A percentile compares a stretch with the other conserved stretches of the same genome.
These are phyloP conservation scores for Drosophila mulleri DNA, from an alignment of 2,888 invertebrate species.

Conservation along the genomic window DNA sequence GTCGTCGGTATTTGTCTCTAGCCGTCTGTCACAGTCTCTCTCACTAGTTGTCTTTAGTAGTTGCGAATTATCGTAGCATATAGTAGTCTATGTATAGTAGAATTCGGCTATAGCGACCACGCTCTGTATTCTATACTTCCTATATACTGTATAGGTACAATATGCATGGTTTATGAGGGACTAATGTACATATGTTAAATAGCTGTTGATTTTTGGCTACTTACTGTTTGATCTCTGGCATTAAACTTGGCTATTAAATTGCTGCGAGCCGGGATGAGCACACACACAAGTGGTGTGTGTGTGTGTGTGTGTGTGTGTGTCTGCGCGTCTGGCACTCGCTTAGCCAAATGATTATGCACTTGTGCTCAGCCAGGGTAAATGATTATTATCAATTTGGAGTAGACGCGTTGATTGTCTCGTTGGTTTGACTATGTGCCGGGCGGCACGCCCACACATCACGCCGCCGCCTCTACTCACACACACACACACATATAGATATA, in stretches of 20 bases:
- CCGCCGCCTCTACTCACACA: background rate
- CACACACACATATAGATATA: background rate
- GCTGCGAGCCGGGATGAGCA: constrained; percentile 8
- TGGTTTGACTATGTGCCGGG: constrained; percentile 12
- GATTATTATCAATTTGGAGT: constrained; percentile 49
- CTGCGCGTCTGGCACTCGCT: constrained; percentile 13
- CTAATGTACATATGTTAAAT: background rate
- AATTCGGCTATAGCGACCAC: no score
- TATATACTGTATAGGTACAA: background rate
- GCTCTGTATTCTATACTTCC: no score
- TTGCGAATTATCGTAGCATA: no score
- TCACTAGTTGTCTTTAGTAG: no score
- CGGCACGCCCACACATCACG: background rate
- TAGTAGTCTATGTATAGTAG: no score
- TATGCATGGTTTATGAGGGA: background rate
- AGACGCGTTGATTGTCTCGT: constrained; percentile 45
- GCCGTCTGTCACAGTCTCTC: no score
- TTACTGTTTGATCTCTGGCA: constrained; percentile 3
- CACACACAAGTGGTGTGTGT: background rate
- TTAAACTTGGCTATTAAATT: constrained; percentile 28
- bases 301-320: constrained; percentile 12
- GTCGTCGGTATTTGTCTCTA: no score
- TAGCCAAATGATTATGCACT: constrained; percentile 26
- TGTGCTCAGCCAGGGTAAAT: constrained; percentile 13
- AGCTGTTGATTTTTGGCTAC: background rate